A percentile compares a stretch with the other conserved stretches of the same genome.
Conservation (phyloP, 1,140 invertebrate species). For the Zaprionus davidi region DNA sequence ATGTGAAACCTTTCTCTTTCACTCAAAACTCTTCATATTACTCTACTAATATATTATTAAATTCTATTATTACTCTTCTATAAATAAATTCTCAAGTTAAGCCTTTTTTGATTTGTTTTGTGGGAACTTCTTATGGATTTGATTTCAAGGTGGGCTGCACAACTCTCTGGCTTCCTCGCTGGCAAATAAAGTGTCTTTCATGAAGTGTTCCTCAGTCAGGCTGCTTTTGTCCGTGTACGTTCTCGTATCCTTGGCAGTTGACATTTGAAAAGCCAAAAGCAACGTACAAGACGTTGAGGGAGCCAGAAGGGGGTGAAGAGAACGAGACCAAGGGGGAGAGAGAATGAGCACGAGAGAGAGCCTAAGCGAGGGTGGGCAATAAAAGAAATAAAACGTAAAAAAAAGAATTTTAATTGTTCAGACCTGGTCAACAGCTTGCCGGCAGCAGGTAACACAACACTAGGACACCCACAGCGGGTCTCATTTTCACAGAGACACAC, state of each 20-base stretch:
- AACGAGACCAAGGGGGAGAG: not conserved
- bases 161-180: not conserved
- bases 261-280: slow-evolving; percentile 51
- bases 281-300: not conserved
- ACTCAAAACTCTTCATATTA: too few relatives aligned
- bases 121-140: not conserved
- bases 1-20: too few relatives aligned
- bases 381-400: slow-evolving; percentile 29
- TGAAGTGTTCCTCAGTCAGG: not conserved
- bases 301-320: not conserved
- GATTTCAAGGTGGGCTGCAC: not conserved
- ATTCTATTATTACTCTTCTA: too few relatives aligned
- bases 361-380: slow-evolving; percentile 26
- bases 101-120: not conserved
- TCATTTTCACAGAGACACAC: not conserved
- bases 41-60: too few relatives aligned
- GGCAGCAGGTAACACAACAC: slow-evolving; percentile 33
- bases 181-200: not conserved
- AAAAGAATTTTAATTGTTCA: slow-evolving; percentile 69
- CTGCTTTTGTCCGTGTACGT: not conserved
- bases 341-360: too few relatives aligned
- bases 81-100: not conserved
- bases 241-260: slow-evolving; percentile 59
- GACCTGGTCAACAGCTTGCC: slow-evolving; percentile 54
- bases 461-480: slow-evolving; percentile 4